These are phyloP conservation scores for Poeciliopsis turneri DNA, from an alignment of 2,797 vertebrate species.

Conservation along the genomic window DNA sequence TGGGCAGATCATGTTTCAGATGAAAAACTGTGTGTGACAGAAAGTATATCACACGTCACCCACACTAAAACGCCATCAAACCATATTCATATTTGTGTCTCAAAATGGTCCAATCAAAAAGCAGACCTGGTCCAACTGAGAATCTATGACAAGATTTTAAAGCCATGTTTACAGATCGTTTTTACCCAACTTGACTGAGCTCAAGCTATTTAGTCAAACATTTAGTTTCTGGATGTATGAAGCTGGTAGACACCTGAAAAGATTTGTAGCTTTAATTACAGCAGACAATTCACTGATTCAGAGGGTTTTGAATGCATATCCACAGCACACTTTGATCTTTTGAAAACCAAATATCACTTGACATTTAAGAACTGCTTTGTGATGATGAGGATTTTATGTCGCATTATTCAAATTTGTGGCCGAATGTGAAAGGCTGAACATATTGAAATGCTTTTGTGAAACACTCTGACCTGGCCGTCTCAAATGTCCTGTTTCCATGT, in stretches of 20 bases:
- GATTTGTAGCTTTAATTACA: neutral
- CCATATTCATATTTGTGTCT: neutral
- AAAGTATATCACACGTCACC: neutral
- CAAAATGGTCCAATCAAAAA: neutral
- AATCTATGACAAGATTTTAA: neutral
- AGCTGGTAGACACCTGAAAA: too few species aligned
- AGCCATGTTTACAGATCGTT: neutral
- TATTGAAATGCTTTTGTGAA: neutral
- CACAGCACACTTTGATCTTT: neutral
- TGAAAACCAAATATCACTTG: neutral
- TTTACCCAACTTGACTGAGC: neutral
- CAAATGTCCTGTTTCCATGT: constrained; percentile 16
- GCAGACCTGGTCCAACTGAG: neutral
- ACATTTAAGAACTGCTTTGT: neutral
- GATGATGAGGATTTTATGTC: neutral
- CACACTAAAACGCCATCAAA: neutral
- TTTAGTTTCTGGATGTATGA: neutral
- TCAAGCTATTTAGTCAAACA: neutral
- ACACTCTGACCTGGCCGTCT: neutral
- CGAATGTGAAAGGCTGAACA: neutral
- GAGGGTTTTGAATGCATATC: neutral
- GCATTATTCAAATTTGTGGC: neutral
- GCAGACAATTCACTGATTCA: neutral
- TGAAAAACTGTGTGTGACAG: neutral
- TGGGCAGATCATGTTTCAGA: neutral